Evolutionary conservation across 2,888 invertebrate genomes (phyloP).

Genomic region (Salpingus planirostris): DNA sequence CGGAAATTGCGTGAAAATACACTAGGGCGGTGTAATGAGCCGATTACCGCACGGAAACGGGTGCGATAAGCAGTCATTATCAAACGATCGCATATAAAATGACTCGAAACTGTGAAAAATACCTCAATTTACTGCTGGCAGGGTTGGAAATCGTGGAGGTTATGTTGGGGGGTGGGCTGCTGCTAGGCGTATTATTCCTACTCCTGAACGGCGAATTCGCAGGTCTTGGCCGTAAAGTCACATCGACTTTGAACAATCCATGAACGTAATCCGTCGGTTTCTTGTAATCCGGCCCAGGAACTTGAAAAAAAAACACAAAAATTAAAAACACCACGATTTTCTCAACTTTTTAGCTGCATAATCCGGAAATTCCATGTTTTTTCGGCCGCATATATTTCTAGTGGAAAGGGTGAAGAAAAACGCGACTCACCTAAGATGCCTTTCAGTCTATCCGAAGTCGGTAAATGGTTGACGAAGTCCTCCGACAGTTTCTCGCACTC

Average conservation of each 20-base stretch:
- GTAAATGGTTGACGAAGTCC: conserved; percentile 54
- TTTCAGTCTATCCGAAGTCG: conserved; percentile 56
- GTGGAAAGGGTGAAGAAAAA: background rate
- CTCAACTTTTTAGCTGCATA: too few species aligned
- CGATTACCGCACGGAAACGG: too few species aligned
- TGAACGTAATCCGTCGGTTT: conserved; percentile 61
- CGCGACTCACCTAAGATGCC: conserved; percentile 49
- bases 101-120: too few species aligned
- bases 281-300: conserved; percentile 57
- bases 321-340: too few species aligned
- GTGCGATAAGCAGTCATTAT: too few species aligned
- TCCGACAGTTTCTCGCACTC: conserved; percentile 66
- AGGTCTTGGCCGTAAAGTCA: conserved; percentile 44
- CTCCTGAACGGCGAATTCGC: conserved; percentile 39
- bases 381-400: too few species aligned
- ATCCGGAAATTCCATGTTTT: too few species aligned
- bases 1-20: too few species aligned
- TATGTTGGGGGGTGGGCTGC: conserved; percentile 34
- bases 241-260: conserved; percentile 54
- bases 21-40: too few species aligned
- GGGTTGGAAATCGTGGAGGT: conserved; percentile 14
- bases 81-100: too few species aligned
- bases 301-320: too few species aligned
- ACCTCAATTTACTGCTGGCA: conserved; percentile 26
- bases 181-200: conserved; percentile 32